Evolutionary conservation across 2,888 invertebrate genomes (phyloP).

Genomic region (Idaea aversata): DNA sequence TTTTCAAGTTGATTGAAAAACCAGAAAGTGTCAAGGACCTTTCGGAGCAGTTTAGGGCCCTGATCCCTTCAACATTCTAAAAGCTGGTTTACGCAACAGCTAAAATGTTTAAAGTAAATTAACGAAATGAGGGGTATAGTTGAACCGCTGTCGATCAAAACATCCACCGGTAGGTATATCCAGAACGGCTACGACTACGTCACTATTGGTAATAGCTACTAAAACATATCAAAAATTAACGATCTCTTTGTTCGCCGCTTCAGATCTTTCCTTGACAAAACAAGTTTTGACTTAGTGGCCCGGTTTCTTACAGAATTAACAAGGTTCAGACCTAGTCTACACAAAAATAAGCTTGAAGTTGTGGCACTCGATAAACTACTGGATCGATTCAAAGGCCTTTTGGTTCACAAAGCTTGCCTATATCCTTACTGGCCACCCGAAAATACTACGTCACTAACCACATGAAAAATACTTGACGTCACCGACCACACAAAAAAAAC

Average conservation of each 20-base stretch:
- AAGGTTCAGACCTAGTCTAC: too few species aligned
- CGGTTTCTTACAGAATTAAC: slow-evolving; percentile 29
- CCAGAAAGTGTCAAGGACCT: neutral
- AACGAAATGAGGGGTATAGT: slow-evolving; percentile 22
- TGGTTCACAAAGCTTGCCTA: neutral
- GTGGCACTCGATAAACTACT: too few species aligned
- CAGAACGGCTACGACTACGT: slow-evolving; percentile 14
- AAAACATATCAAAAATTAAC: slow-evolving; percentile 22
- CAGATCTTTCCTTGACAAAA: slow-evolving; percentile 21
- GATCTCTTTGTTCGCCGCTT: slow-evolving; percentile 5
- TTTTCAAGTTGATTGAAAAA: slow-evolving; percentile 5
- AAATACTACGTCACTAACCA: too few species aligned
- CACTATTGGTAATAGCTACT: neutral
- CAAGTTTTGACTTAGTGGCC: slow-evolving; percentile 27
- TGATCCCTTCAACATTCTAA: slow-evolving; percentile 17
- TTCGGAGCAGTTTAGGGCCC: neutral
- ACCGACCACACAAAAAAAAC: neutral
- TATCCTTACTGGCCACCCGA: too few species aligned
- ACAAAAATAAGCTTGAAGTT: too few species aligned
- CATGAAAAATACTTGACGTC: too few species aligned
- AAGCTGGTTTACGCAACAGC: slow-evolving; percentile 17
- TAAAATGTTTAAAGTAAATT: slow-evolving; percentile 20
- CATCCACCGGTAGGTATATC: slow-evolving; percentile 24
- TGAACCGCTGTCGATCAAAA: slow-evolving; percentile 29
- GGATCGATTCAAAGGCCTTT: neutral